Conservation (phyloP, 1,140 invertebrate genomes). For the Polypedilum pembai region DNA sequence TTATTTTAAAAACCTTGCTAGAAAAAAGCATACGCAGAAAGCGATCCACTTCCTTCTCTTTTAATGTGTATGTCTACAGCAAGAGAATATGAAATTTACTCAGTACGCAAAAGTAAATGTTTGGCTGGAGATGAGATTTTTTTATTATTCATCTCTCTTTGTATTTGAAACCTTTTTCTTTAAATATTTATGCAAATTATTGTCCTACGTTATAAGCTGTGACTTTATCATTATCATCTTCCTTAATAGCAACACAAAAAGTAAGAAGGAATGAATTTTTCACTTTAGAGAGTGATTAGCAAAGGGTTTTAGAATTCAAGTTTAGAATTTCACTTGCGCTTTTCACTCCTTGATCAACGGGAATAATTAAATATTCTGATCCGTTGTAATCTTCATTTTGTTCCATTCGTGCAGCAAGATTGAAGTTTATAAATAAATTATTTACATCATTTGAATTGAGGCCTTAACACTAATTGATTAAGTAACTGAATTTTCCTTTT, state of each 20-base stretch:
- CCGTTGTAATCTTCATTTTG: no score
- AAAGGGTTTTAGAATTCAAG: not conserved
- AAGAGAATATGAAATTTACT: not conserved
- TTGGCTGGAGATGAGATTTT: slow-evolving; percentile 11
- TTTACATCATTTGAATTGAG: not conserved
- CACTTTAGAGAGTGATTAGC: not conserved
- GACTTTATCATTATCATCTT: not conserved
- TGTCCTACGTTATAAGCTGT: not conserved
- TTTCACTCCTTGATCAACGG: not conserved
- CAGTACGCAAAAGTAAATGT: not conserved
- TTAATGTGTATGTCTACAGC: not conserved
- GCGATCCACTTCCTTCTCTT: not conserved
- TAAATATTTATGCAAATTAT: slow-evolving; percentile 8
- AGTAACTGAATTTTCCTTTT: not conserved
- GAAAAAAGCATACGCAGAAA: not conserved
- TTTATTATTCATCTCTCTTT: no score
- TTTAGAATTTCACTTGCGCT: not conserved
- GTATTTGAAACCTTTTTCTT: not conserved
- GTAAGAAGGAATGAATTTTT: not conserved
- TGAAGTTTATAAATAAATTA: not conserved
- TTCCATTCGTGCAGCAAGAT: not conserved
- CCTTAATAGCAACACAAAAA: not conserved
- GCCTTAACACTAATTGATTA: not conserved
- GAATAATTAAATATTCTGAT: not conserved
- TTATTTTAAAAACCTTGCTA: not conserved